phyloP scores from a whole-genome alignment of 2,888 invertebrate species.

The Thumatha senex region DNA sequence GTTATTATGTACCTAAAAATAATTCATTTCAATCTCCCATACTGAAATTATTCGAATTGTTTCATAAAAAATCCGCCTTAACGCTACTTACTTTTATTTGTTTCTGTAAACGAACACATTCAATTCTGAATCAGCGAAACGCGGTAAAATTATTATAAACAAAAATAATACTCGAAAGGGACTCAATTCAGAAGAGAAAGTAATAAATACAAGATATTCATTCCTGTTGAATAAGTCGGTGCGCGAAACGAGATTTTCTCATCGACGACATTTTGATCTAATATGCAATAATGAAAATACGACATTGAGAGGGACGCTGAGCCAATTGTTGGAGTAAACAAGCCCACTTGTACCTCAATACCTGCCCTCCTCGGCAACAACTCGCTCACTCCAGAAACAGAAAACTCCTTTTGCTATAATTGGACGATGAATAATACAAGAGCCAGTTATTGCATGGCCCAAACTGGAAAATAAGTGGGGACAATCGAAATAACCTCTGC shows the following conservation, averaged over 20 bases:
- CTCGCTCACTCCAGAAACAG: constrained; percentile 52
- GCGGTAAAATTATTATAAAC: not conserved
- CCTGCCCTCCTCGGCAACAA: constrained; percentile 35
- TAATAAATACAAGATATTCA: constrained; percentile 40
- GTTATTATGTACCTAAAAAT: not conserved
- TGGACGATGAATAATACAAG: constrained; percentile 83
- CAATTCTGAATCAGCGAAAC: not conserved
- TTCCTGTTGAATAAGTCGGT: constrained; percentile 31
- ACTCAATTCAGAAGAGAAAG: constrained; percentile 32
- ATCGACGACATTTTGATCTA: constrained; percentile 56
- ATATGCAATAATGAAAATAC: constrained; percentile 69
- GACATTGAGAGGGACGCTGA: constrained; percentile 48
- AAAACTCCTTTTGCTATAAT: constrained; percentile 81
- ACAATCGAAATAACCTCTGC: constrained; percentile 30
- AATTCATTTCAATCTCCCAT: not conserved
- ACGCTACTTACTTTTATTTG: not conserved
- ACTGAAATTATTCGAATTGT: not conserved
- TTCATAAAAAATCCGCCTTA: not conserved
- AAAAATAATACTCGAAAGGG: constrained; percentile 29
- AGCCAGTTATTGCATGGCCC: constrained; percentile 72
- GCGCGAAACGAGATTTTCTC: constrained; percentile 35
- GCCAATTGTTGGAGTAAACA: constrained; percentile 67
- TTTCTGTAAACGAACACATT: not conserved
- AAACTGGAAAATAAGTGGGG: constrained; percentile 63
- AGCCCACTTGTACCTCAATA: constrained; percentile 54